These are phyloP conservation scores for Diachrysia chrysitis DNA, from an alignment of 2,888 invertebrate species.

Conservation along the genomic window DNA sequence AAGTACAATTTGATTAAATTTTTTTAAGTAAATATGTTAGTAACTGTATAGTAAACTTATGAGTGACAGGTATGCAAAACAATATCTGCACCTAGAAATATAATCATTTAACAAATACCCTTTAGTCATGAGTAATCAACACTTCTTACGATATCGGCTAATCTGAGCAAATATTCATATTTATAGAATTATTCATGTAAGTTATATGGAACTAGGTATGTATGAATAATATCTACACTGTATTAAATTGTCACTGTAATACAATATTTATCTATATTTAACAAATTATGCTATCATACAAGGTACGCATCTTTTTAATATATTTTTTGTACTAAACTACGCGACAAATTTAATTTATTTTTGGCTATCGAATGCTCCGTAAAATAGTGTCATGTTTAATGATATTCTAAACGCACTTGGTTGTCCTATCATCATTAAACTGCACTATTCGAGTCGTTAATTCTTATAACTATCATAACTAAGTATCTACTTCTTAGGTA, in stretches of 20 bases:
- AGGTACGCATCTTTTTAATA: too few species aligned
- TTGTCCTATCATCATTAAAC: too few species aligned
- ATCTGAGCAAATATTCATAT: conserved; percentile 29
- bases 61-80: not conserved
- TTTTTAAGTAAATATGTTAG: not conserved
- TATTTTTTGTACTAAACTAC: too few species aligned
- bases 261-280: not conserved
- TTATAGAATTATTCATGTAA: conserved; percentile 12
- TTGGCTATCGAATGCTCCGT: too few species aligned
- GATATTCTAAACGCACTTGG: too few species aligned
- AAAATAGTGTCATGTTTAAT: too few species aligned
- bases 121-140: conserved; percentile 6
- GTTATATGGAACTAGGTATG: not conserved
- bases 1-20: too few species aligned
- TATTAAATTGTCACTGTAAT: not conserved
- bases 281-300: not conserved
- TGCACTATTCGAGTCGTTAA: too few species aligned
- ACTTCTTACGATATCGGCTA: conserved; percentile 19
- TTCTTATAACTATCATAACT: too few species aligned
- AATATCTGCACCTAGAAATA: not conserved
- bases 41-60: not conserved
- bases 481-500: too few species aligned
- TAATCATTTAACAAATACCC: conserved; percentile 4
- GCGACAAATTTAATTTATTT: too few species aligned
- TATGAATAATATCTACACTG: not conserved